These are phyloP conservation scores for Pachyramphus minor DNA, from an alignment of 2,113 vertebrate species.

Conservation along the genomic window DNA sequence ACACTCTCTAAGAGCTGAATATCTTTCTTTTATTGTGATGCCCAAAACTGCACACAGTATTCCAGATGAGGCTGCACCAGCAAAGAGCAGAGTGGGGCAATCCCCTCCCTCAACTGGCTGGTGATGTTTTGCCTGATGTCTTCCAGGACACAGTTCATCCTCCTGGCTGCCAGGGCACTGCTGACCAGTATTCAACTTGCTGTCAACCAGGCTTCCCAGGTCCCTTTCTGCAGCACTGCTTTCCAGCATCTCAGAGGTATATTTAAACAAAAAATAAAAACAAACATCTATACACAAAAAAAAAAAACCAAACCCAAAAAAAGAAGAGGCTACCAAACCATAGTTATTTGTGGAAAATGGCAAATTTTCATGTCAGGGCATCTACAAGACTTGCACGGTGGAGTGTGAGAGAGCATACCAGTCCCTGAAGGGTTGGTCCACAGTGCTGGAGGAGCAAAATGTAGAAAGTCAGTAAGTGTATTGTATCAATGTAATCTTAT, in stretches of 20 bases:
- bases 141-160: not conserved
- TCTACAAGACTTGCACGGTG: accelerated
- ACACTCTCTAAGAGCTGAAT: not conserved
- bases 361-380: not conserved
- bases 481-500: not conserved
- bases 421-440: accelerated
- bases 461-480: not conserved
- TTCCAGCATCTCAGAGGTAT: not conserved
- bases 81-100: not conserved
- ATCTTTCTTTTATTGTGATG: not conserved
- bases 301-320: not conserved
- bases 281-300: not conserved
- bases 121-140: not conserved
- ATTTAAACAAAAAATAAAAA: not conserved
- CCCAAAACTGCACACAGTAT: not conserved
- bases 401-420: not conserved
- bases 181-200: not conserved
- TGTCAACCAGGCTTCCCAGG: not conserved
- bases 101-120: not conserved
- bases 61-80: not conserved
- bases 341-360: not conserved
- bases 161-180: not conserved
- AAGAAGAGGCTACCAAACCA: not conserved
- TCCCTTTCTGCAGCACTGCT: not conserved
- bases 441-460: not conserved